phyloP scores from a whole-genome alignment of 1,140 invertebrate species.

The Achroia grisella region DNA sequence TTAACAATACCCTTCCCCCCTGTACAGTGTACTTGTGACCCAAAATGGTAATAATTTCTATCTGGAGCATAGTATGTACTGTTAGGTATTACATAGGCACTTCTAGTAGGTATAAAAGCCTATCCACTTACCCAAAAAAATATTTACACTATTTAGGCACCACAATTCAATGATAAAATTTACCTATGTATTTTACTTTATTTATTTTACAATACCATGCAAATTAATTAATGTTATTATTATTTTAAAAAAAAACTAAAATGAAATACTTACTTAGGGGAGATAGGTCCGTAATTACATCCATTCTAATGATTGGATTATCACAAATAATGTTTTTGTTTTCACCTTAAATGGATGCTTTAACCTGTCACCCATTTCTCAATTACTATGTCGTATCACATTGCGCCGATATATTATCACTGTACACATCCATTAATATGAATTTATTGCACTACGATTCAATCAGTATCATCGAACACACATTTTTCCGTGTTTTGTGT shows the following conservation, averaged over 20 bases:
- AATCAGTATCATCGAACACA: constrained; percentile 20
- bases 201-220: too few species aligned
- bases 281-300: constrained; percentile 54
- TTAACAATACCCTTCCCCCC: too few species aligned
- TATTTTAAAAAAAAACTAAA: neutral
- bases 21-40: too few species aligned
- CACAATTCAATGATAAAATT: too few species aligned
- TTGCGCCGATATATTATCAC: neutral
- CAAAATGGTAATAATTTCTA: too few species aligned
- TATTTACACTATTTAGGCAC: too few species aligned
- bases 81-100: too few species aligned
- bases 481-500: constrained; percentile 30
- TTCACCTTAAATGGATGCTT: constrained; percentile 60
- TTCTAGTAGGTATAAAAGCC: too few species aligned
- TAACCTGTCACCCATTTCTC: constrained; percentile 62
- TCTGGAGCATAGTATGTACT: too few species aligned
- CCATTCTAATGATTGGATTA: constrained; percentile 37
- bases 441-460: neutral
- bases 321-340: constrained; percentile 32
- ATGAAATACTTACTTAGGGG: constrained; percentile 45
- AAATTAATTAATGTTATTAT: too few species aligned
- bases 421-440: constrained; percentile 9
- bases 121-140: too few species aligned
- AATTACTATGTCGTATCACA: constrained; percentile 26
- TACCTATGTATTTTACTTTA: too few species aligned